Percentiles rank a stretch among this genome's conserved stretches.
These are phyloP conservation scores for Pterophyllum scalare DNA, from an alignment of 2,113 vertebrate genomes.

Conservation along the genomic window DNA sequence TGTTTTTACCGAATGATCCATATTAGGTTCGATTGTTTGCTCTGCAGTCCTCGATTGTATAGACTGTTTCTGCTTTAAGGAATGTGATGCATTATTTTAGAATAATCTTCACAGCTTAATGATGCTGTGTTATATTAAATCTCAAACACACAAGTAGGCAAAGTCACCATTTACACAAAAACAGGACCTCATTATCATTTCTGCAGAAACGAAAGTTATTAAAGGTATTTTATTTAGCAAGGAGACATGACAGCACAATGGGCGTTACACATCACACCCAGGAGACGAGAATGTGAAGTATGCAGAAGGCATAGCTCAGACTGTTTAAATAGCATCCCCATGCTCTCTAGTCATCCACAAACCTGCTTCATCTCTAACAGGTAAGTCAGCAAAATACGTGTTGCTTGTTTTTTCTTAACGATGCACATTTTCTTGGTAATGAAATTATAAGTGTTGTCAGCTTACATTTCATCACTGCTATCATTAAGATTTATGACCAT, in stretches of 20 bases:
- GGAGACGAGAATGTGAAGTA: background rate
- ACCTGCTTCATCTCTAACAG: background rate
- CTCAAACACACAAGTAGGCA: background rate
- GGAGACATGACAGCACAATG: background rate
- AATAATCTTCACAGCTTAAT: background rate
- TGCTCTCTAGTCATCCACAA: background rate
- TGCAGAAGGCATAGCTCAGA: background rate
- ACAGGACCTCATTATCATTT: background rate
- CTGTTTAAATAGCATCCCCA: background rate
- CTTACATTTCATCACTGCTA: too few species aligned
- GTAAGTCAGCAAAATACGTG: background rate
- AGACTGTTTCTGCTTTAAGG: background rate
- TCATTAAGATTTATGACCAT: too few species aligned
- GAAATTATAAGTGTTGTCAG: background rate
- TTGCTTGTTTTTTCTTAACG: background rate
- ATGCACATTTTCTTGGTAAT: background rate
- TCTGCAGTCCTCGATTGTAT: rapidly evolving
- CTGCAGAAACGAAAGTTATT: background rate
- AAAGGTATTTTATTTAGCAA: background rate
- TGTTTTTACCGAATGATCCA: rapidly evolving
- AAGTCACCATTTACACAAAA: background rate
- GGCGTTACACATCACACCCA: background rate
- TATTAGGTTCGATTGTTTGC: background rate
- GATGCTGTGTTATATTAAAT: background rate
- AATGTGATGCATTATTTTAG: background rate